These are phyloP conservation scores for Sibirionetta formosa DNA, from an alignment of 2,797 vertebrate genomes.

Conservation along the genomic window DNA sequence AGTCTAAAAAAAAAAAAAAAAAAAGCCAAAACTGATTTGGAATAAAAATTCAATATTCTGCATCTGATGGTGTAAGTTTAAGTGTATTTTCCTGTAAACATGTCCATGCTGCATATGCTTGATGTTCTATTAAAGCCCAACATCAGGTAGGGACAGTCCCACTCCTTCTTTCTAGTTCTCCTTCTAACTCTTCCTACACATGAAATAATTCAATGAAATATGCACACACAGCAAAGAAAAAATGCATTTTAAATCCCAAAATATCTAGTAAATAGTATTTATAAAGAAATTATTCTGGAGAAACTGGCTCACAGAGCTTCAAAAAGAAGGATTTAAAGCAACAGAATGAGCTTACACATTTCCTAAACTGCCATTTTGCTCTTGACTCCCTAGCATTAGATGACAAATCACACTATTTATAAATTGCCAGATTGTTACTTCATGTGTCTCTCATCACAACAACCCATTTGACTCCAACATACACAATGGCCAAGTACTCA, in stretches of 20 bases:
- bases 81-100: neutral
- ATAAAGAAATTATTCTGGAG: neutral
- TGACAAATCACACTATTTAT: neutral
- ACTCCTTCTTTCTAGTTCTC: neutral
- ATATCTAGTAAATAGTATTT: neutral
- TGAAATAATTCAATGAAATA: neutral
- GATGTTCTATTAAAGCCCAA: neutral
- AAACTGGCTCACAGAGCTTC: neutral
- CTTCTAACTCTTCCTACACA: neutral
- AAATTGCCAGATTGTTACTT: neutral
- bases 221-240: neutral
- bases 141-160: neutral
- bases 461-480: neutral
- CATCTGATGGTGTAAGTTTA: neutral
- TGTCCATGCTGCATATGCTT: neutral
- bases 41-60: neutral
- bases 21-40: neutral
- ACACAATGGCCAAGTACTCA: neutral
- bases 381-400: neutral
- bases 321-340: neutral
- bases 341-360: neutral
- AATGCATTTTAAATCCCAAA: neutral
- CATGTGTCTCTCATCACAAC: neutral
- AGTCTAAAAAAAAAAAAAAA: neutral
- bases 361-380: neutral